phyloP scores from a whole-genome alignment of 2,888 invertebrate genomes.

The Alloscopus bannaensis region DNA sequence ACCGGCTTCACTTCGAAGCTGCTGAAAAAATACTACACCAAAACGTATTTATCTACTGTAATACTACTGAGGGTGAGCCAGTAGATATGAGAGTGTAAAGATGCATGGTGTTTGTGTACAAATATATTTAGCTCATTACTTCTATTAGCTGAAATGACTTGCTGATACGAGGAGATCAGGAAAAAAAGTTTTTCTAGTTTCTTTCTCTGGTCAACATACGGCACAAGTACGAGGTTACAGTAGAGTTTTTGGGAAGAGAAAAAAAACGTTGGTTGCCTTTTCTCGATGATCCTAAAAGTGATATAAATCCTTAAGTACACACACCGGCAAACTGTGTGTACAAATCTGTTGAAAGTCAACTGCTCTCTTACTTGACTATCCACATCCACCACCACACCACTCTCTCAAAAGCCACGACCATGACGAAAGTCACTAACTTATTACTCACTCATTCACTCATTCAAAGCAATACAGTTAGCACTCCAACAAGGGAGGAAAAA shows the following conservation, averaged over 20 bases:
- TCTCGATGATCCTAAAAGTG: conserved; percentile 14
- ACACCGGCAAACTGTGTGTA: conserved; percentile 19
- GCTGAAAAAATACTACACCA: background rate
- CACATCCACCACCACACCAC: conserved; percentile 25
- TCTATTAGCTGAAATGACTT: conserved; percentile 32
- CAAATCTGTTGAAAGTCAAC: conserved; percentile 45
- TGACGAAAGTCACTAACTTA: conserved; percentile 66
- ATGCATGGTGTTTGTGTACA: conserved; percentile 47
- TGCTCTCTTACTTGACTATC: conserved; percentile 13
- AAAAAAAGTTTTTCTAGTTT: background rate
- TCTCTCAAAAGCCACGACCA: conserved; percentile 65
- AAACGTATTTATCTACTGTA: too few relatives aligned
- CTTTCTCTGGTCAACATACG: background rate
- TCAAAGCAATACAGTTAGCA: conserved; percentile 60
- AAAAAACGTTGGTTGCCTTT: background rate
- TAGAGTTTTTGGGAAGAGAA: background rate
- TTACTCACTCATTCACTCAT: conserved; percentile 58
- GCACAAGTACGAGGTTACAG: background rate
- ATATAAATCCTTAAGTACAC: conserved; percentile 51
- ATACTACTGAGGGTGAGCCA: too few relatives aligned
- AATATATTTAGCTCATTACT: conserved; percentile 57
- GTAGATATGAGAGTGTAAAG: too few relatives aligned
- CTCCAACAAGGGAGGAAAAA: too few relatives aligned
- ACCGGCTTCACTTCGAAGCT: background rate
- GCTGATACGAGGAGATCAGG: background rate